phyloP scores from a whole-genome alignment of 2,888 invertebrate species.

The Drosophila vallismaia region DNA sequence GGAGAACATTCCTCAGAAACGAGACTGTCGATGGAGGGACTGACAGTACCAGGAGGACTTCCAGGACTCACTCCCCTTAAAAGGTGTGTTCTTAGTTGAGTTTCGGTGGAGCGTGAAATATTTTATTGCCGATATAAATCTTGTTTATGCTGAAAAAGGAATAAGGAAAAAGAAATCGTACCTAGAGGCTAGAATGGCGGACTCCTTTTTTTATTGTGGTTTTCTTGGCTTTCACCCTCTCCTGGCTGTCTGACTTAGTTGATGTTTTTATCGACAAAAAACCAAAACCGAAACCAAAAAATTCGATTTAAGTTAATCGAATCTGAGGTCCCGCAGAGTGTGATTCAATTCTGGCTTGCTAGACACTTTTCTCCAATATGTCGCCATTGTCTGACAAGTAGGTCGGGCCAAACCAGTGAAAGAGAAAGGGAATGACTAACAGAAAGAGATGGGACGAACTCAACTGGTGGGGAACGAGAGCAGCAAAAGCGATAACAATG shows the following conservation, averaged over 20 bases:
- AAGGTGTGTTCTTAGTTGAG: slow-evolving; percentile 55
- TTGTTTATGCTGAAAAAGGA: slow-evolving; percentile 63
- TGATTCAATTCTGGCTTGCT: slow-evolving; percentile 62
- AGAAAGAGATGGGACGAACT: neutral
- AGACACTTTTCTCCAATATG: slow-evolving; percentile 66
- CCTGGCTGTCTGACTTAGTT: slow-evolving; percentile 40
- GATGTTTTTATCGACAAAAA: slow-evolving; percentile 55
- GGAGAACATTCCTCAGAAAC: slow-evolving; percentile 37
- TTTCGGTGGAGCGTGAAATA: slow-evolving; percentile 67
- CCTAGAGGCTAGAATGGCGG: slow-evolving; percentile 21
- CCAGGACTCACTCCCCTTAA: neutral
- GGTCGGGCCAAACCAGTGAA: slow-evolving; percentile 13
- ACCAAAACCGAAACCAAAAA: slow-evolving; percentile 48
- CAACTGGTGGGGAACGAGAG: slow-evolving; percentile 31
- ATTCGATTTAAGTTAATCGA: slow-evolving; percentile 71
- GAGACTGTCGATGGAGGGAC: slow-evolving; percentile 10
- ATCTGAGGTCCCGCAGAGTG: slow-evolving; percentile 43
- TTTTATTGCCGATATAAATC: slow-evolving; percentile 76
- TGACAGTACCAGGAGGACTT: too few species aligned
- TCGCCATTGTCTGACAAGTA: slow-evolving; percentile 49
- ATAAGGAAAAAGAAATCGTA: neutral
- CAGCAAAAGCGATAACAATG: slow-evolving; percentile 52
- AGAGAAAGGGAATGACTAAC: neutral
- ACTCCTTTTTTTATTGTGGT: slow-evolving; percentile 3
- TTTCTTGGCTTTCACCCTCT: slow-evolving; percentile 7